Conservation (phyloP, 2,888 invertebrate species). For the Notodonta dromedarius region DNA sequence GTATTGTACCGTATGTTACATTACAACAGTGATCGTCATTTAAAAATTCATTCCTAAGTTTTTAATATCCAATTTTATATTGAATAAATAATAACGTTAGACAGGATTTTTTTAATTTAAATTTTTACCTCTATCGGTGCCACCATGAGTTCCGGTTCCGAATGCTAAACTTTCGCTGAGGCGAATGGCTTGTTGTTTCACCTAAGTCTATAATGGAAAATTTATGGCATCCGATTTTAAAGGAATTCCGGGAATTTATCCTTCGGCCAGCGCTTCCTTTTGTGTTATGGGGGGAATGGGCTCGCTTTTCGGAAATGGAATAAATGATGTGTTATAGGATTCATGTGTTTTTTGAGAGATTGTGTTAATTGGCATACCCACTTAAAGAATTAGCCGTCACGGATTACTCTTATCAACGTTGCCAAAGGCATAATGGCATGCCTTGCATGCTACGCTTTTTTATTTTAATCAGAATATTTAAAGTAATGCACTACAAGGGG, state of each 20-base stretch:
- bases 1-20: neutral
- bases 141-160: slow-evolving; percentile 1
- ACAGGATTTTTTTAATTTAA: slow-evolving; percentile 14
- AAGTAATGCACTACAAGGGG: no score
- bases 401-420: no score
- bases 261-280: neutral
- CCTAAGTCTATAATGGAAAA: neutral
- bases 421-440: no score
- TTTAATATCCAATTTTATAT: neutral
- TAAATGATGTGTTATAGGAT: neutral
- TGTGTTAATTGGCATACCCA: no score
- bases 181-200: neutral
- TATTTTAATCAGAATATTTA: no score
- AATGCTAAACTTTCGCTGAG: slow-evolving; percentile 8
- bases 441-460: no score
- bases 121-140: slow-evolving; percentile 11
- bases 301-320: neutral
- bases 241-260: neutral
- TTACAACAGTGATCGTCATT: no score
- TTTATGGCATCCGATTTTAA: neutral
- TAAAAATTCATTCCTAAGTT: neutral
- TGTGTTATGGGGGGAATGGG: neutral
- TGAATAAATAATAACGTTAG: slow-evolving; percentile 5
- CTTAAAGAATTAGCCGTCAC: no score
- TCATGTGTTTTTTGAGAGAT: neutral